phyloP scores from a whole-genome alignment of 2,888 invertebrate species.

The Cryptus viduatorius region DNA sequence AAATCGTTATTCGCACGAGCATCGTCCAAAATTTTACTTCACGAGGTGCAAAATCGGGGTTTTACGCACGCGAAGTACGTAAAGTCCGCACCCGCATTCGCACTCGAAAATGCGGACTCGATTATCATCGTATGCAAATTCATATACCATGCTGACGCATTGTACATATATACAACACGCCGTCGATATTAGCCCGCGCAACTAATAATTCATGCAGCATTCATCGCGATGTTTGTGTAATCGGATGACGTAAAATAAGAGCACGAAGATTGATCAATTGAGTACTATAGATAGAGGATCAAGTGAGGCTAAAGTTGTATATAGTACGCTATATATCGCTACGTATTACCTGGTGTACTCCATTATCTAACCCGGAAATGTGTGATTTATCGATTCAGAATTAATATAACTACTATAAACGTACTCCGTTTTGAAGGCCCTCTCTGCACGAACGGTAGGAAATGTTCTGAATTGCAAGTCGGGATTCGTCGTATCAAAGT shows the following conservation, averaged over 20 bases:
- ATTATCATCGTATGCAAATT: conserved; percentile 30
- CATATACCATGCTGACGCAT: background rate
- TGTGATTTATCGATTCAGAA: background rate
- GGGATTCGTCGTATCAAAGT: conserved; percentile 40
- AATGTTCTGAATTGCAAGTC: conserved; percentile 24
- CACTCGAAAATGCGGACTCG: conserved; percentile 38
- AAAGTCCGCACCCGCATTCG: background rate
- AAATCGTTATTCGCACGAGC: no score
- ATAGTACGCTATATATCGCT: background rate
- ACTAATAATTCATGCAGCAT: conserved; percentile 15
- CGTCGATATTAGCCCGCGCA: conserved; percentile 6
- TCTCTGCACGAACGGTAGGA: background rate
- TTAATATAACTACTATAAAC: background rate
- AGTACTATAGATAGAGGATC: background rate
- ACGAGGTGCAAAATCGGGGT: no score
- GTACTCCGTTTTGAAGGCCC: background rate
- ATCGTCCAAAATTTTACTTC: no score
- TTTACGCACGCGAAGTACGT: no score
- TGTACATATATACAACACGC: background rate
- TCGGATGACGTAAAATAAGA: conserved; percentile 34
- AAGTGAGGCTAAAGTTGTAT: background rate
- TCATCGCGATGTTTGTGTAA: conserved; percentile 28
- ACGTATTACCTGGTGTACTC: background rate
- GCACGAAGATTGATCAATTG: conserved; percentile 14
- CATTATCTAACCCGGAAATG: conserved; percentile 12